These are phyloP conservation scores for Chamaedrilus cognettii DNA, from an alignment of 2,888 invertebrate species.

Conservation along the genomic window DNA sequence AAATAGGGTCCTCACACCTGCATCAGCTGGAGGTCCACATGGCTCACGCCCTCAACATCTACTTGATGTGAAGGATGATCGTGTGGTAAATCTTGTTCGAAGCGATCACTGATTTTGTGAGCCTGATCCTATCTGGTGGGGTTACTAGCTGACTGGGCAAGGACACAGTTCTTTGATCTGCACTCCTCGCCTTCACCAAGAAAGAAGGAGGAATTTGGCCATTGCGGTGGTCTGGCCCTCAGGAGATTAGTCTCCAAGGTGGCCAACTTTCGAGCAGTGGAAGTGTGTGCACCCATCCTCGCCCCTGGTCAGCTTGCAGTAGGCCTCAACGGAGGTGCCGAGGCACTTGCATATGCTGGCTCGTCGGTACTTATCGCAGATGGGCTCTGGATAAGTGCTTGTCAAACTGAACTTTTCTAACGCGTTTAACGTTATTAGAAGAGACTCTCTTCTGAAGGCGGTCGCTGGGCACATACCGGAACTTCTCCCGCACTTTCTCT, in stretches of 20 bases:
- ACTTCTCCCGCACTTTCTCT: background rate
- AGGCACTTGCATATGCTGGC: too few species aligned
- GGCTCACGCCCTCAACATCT: conserved; percentile 1
- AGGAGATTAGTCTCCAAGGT: background rate
- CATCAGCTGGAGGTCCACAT: background rate
- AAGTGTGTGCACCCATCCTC: too few species aligned
- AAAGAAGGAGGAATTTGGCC: background rate
- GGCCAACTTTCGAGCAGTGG: background rate
- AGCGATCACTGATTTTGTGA: background rate
- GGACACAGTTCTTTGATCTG: background rate
- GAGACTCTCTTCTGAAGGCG: background rate
- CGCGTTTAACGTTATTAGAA: background rate
- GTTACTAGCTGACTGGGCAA: background rate
- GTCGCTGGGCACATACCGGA: background rate
- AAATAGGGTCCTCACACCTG: too few species aligned
- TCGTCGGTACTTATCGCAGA: too few species aligned
- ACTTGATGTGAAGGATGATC: background rate
- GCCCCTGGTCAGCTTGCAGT: too few species aligned
- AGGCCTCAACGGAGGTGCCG: too few species aligned
- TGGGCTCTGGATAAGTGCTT: too few species aligned
- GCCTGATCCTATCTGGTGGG: background rate
- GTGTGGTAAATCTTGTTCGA: background rate
- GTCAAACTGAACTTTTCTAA: background rate
- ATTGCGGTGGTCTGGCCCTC: background rate
- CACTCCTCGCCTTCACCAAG: background rate